Conservation (phyloP, 2,113 vertebrate genomes). For the Trematomus loennbergii region DNA sequence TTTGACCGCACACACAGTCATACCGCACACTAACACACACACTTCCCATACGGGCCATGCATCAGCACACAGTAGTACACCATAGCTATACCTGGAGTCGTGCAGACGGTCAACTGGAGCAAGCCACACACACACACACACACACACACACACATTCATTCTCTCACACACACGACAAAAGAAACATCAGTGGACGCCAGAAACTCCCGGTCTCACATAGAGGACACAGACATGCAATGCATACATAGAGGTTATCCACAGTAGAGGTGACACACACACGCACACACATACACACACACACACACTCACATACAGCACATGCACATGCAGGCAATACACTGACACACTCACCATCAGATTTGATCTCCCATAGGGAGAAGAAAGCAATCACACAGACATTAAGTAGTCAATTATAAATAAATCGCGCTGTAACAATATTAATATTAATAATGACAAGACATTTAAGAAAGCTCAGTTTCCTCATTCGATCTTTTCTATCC, state of each 20-base stretch:
- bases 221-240: constrained; percentile 85
- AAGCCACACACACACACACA: constrained; percentile 49
- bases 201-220: constrained; percentile 46
- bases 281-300: constrained; percentile 8
- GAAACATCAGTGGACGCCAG: constrained; percentile 35
- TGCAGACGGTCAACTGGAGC: constrained; percentile 83
- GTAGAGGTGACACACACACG: constrained; percentile 39
- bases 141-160: constrained; percentile 33
- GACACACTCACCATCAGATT: constrained; percentile 61
- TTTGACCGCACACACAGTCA: constrained; percentile 29
- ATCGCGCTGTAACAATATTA: constrained; percentile 77
- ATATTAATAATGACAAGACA: constrained; percentile 73
- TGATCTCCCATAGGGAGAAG: constrained; percentile 87
- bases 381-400: constrained; percentile 79
- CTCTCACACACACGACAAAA: constrained; percentile 39
- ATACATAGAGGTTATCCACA: constrained; percentile 72
- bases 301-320: constrained; percentile 55
- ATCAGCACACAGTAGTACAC: constrained; percentile 83
- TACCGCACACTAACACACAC: constrained; percentile 23
- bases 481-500: constrained; percentile 60
- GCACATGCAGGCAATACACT: constrained; percentile 74
- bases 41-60: constrained; percentile 84
- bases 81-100: constrained; percentile 79
- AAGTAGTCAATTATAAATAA: constrained; percentile 78
- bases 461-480: constrained; percentile 76